A percentile compares a stretch with the other conserved stretches of the same genome.
Evolutionary conservation across 2,797 vertebrate genomes (phyloP).

Genomic region (Silurus lanzhouensis): DNA sequence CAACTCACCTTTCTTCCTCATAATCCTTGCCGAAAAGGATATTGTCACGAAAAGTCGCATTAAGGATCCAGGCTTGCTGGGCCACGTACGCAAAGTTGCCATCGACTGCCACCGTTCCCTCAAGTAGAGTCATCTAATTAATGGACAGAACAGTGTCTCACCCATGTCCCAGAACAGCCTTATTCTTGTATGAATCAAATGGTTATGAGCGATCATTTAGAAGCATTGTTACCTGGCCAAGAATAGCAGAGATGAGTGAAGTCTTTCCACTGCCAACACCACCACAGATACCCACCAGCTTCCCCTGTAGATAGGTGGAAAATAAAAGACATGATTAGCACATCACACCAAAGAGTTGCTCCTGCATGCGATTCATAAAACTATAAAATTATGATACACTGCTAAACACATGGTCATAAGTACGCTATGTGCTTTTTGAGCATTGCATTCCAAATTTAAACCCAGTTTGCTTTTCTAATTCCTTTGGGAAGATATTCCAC

Average conservation of each 20-base stretch:
- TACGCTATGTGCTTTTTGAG: no score
- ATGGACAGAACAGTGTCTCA: slow-evolving; percentile 31
- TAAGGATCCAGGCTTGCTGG: slow-evolving; percentile 93
- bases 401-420: no score
- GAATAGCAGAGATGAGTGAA: slow-evolving; percentile 86
- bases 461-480: no score
- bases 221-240: slow-evolving; percentile 84
- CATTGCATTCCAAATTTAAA: no score
- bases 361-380: neutral
- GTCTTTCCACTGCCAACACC: slow-evolving; percentile 93
- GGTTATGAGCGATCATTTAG: neutral
- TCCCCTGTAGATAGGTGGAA: slow-evolving; percentile 71
- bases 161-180: neutral
- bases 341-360: neutral
- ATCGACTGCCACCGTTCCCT: slow-evolving; percentile 82
- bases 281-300: slow-evolving; percentile 89
- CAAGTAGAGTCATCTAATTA: slow-evolving; percentile 84
- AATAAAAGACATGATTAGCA: slow-evolving; percentile 22
- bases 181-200: neutral
- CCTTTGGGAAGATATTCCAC: no score
- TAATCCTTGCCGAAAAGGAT: slow-evolving; percentile 90
- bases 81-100: slow-evolving; percentile 90
- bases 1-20: slow-evolving; percentile 85
- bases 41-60: slow-evolving; percentile 87
- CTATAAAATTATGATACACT: neutral